These are phyloP conservation scores for Pteropus alecto DNA, from an alignment of 2,113 vertebrate genomes.

Conservation along the genomic window DNA sequence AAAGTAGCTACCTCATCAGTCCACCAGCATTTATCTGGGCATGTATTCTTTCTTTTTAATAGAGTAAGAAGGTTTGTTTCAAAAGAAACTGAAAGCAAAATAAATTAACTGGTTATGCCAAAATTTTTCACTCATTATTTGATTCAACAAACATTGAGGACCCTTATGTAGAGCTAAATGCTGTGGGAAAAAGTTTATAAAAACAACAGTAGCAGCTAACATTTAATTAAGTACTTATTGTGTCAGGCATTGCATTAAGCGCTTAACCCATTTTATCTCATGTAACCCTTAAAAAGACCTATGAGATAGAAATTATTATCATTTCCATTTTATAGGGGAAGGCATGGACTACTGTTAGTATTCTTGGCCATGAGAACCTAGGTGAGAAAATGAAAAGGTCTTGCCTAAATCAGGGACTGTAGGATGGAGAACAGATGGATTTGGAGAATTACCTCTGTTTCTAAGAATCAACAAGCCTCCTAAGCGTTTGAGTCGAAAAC, in stretches of 20 bases:
- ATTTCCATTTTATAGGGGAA: background rate
- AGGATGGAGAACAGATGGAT: background rate
- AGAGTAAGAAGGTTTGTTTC: background rate
- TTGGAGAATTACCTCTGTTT: constrained; percentile 9
- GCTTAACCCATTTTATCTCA: background rate
- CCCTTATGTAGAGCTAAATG: background rate
- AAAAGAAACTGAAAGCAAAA: background rate
- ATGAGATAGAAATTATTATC: background rate
- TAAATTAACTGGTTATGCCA: background rate
- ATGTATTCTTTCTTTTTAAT: background rate
- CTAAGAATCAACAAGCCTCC: background rate
- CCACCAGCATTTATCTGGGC: background rate
- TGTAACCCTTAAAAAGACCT: background rate
- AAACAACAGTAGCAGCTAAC: background rate
- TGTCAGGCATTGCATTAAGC: background rate
- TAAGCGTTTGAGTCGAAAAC: background rate
- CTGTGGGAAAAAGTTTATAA: background rate
- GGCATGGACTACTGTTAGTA: background rate
- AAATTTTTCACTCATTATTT: background rate
- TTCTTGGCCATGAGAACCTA: background rate
- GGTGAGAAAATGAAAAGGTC: background rate
- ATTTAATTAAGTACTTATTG: background rate
- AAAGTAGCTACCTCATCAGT: background rate
- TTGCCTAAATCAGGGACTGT: background rate
- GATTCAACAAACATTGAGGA: background rate